A percentile compares a stretch with the other conserved stretches of the same genome.
phyloP scores from a whole-genome alignment of 2,113 vertebrate species.

The Marcusenius ussheri region DNA sequence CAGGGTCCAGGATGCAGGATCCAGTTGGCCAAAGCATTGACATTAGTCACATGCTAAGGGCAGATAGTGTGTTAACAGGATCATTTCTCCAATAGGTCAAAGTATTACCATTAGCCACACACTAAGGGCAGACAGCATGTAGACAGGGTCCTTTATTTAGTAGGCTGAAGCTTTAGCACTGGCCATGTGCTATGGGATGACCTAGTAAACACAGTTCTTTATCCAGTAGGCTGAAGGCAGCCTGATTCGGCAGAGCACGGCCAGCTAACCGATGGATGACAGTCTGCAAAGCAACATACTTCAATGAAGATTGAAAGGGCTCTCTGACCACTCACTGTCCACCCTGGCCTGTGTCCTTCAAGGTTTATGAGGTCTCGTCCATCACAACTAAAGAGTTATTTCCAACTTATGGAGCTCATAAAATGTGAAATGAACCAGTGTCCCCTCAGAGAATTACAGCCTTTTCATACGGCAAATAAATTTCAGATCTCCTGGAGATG shows the following conservation, averaged over 20 bases:
- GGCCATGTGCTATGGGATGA: neutral
- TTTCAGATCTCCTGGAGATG: neutral
- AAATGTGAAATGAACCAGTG: constrained; percentile 17
- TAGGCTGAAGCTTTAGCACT: neutral
- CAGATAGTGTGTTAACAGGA: neutral
- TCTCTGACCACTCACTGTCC: neutral
- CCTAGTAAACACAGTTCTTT: neutral
- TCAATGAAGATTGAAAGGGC: constrained; percentile 1
- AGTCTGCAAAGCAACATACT: neutral
- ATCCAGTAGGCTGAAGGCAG: neutral
- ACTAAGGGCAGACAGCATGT: neutral
- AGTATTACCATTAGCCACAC: neutral
- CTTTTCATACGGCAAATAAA: neutral
- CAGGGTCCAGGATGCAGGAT: too few relatives aligned
- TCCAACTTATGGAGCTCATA: constrained; percentile 11
- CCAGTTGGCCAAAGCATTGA: neutral
- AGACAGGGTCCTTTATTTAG: neutral
- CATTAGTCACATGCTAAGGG: neutral
- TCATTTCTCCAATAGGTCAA: neutral
- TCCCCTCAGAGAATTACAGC: constrained; percentile 14
- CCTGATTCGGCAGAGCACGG: neutral
- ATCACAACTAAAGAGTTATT: constrained; percentile 7
- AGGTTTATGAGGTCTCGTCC: constrained; percentile 1
- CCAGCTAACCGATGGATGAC: neutral
- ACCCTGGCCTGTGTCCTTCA: neutral